Base-by-base conservation (phyloP, 1,140 invertebrate genomes). In the Drosophila yakuba region DNA sequence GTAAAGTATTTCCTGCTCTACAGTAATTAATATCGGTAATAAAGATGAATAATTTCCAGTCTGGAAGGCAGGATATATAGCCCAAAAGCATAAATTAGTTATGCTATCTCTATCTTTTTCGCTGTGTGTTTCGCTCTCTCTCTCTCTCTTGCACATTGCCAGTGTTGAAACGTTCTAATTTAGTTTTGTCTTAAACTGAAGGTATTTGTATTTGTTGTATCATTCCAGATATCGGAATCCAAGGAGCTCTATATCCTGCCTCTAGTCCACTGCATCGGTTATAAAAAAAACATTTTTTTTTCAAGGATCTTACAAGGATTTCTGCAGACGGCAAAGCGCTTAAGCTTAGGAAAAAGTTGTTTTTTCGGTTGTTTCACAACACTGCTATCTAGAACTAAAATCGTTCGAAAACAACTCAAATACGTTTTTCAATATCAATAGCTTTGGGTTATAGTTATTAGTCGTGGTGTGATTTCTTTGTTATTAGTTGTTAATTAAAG, bases 401-500 rank as follows among this genome's bases (percentile, higher is more conserved):
- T 43, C 38, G 28, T 58, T 67, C 8, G 35, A 54, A 54, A 52
- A 39, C 45, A 55, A 45, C 35, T 2, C 11, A n/a, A 23, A 32
- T 57, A 32, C 52, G 55, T 12, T 41, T 48, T 28, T 56, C 56
- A 43, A 41, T 64, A 57, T 74, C 50, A 41, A 56, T 20, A 20
- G 20, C 35, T 47, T 64, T 35, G 32, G 43, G 52, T 45, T 45
- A 45, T 14, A 14, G 14, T 15, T 72, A 60, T 56, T 82, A 36
- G 64, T 66, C 64, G 51, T 45, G 58, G 51, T 45, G 58, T 54
- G 58, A 74, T 41, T 43, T 17, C 36, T 52, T 45, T n/a, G 8
- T 73, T 74, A 28, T 64, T 51, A 47, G 23, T 58, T 57, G 38
- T 66, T 78, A 61, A 66, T 84, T 83, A 83, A 83, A 83, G 80